Percentiles rank a stretch among this genome's conserved stretches.
phyloP scores from a whole-genome alignment of 2,797 vertebrate genomes.

The Ispidina picta region DNA sequence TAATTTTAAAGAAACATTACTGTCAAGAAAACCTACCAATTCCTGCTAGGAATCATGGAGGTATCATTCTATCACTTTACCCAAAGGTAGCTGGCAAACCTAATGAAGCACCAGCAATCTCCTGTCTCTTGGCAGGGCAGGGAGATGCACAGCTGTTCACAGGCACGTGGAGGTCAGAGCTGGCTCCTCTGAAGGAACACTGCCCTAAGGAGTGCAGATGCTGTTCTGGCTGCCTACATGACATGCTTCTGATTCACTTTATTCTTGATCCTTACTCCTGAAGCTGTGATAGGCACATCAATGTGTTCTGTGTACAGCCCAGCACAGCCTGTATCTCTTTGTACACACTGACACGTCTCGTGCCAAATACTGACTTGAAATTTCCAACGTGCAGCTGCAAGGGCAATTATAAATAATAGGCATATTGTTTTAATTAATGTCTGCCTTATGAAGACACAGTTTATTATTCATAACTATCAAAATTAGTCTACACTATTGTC shows the following conservation, averaged over 20 bases:
- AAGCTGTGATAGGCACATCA: background rate
- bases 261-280: background rate
- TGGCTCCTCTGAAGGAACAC: background rate
- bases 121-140: background rate
- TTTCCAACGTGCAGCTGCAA: background rate
- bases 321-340: background rate
- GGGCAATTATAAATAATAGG: background rate
- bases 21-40: background rate
- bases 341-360: background rate
- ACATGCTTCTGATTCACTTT: background rate
- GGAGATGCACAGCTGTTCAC: background rate
- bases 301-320: background rate
- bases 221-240: background rate
- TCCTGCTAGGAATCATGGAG: background rate
- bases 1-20: background rate
- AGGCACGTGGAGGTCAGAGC: background rate
- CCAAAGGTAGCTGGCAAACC: background rate
- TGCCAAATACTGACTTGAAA: background rate
- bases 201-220: background rate
- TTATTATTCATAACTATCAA: background rate
- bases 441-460: background rate
- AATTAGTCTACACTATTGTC: background rate
- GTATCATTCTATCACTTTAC: background rate
- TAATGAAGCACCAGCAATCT: background rate
- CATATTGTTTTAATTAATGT: background rate